Evolutionary conservation across 2,113 vertebrate species (phyloP).

Genomic region (Naja naja): DNA sequence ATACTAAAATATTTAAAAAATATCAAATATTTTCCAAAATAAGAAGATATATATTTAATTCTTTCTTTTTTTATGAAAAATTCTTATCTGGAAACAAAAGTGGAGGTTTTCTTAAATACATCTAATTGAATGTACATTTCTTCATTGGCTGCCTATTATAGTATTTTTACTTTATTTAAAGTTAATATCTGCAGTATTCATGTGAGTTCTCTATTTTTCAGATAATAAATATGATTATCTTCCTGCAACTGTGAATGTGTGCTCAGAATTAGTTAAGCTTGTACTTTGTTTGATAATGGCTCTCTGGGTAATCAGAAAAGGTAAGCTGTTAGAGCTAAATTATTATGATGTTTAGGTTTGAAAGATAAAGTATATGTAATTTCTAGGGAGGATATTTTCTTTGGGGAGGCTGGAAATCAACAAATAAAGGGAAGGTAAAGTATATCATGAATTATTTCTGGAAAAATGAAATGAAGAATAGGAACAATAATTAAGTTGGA

Average conservation of each 20-base stretch:
- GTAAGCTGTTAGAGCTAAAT: conserved; percentile 62
- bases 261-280: conserved; percentile 90
- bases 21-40: neutral
- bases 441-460: neutral
- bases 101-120: neutral
- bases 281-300: conserved; percentile 84
- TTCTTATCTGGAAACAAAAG: neutral
- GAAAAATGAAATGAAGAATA: neutral
- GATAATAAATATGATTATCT: conserved; percentile 95
- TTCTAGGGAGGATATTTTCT: neutral
- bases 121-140: neutral
- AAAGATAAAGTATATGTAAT: neutral
- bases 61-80: neutral
- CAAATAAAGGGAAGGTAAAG: neutral
- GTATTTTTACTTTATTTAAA: neutral
- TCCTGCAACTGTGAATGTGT: conserved; percentile 93
- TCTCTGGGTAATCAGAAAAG: conserved; percentile 81
- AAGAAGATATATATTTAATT: neutral
- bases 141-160: neutral
- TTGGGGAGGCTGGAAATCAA: neutral
- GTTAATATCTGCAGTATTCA: conserved; percentile 14
- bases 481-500: neutral
- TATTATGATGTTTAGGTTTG: neutral
- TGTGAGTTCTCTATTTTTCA: conserved; percentile 64
- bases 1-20: neutral